A percentile compares a stretch with the other conserved stretches of the same genome.
phyloP scores from a whole-genome alignment of 2,113 vertebrate species.

The Ceratotherium simum region DNA sequence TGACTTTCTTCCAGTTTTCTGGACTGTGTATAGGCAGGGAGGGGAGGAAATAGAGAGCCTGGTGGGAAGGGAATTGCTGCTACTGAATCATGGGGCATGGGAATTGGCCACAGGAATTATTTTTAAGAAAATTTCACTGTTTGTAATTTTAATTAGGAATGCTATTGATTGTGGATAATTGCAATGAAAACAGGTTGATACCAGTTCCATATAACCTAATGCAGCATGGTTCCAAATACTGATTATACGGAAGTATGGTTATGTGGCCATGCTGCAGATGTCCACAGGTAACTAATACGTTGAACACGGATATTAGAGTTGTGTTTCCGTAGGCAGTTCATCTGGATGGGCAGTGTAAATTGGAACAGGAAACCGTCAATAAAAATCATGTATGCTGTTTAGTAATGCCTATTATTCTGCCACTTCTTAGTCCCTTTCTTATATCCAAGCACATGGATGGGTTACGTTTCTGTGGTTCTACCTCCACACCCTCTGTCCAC shows the following conservation, averaged over 20 bases:
- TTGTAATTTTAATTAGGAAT: constrained; percentile 47
- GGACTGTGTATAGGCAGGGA: neutral
- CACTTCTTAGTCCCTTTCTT: neutral
- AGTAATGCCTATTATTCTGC: neutral
- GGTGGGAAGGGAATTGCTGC: neutral
- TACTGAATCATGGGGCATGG: neutral
- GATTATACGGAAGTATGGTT: constrained; percentile 9
- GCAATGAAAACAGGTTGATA: constrained; percentile 36
- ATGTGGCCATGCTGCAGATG: neutral
- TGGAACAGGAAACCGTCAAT: neutral
- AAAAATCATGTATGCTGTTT: neutral
- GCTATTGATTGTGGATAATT: constrained; percentile 60
- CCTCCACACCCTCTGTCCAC: too few relatives aligned
- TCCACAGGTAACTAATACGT: neutral
- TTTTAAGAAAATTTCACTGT: constrained; percentile 50
- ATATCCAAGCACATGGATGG: neutral
- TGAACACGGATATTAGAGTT: neutral
- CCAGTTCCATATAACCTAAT: neutral
- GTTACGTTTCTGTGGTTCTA: neutral
- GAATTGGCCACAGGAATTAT: neutral
- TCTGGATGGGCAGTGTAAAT: neutral
- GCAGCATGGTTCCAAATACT: constrained; percentile 40
- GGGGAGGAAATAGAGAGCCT: neutral
- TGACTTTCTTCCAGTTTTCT: neutral
- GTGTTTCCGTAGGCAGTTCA: neutral